Evolutionary conservation across 2,888 invertebrate genomes (phyloP), one percentile per base, ranked within the genome.

Genomic region (Watsonalla binaria): DNA sequence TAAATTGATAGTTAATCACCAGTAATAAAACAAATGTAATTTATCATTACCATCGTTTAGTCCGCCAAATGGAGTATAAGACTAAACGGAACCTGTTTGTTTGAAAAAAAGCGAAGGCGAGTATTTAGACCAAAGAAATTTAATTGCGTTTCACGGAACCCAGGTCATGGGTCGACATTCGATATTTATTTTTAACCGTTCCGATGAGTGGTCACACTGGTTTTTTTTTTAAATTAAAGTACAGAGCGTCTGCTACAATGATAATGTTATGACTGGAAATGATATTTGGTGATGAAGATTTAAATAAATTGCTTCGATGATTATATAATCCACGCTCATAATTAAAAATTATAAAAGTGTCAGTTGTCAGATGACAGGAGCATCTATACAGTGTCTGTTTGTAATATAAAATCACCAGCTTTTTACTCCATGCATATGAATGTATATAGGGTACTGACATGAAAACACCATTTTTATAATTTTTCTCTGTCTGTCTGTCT

Each of bases 221-320:
- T 78, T 80, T 80, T 79, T 81, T 78, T 80, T 80, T 79, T 81
- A 77, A 77, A 80, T 80, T 76, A 71, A 75, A 70, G 69, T 63
- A 55, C 45, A 59, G 55, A 63, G 62, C 59, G 62, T 51, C 53
- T 62, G 33, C 47, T 46, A 50, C 37, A 37, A n/a, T 49, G 49
- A 49, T 37, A 34, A 9, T 15, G 49, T 39, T 49, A 14, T 6
- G 39, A 49, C 49, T 49, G 6, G 49, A 49, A 49, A 37, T 5
- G 13, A 49, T 37, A 11, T 6, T 33, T 6, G 2, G 37, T 7
- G 7, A 24, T 2, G 24, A 24, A 2, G 24, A 24, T 24, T 24
- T 24, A 24, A 24, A 24, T 24, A 24, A 24, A 24, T 24, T 24
- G 24, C 24, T 24, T 24, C 4, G 24, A 24, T 24, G 24, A 24